Base-by-base conservation (phyloP, 2,797 vertebrate species). In the Sylvilagus floridanus region DNA sequence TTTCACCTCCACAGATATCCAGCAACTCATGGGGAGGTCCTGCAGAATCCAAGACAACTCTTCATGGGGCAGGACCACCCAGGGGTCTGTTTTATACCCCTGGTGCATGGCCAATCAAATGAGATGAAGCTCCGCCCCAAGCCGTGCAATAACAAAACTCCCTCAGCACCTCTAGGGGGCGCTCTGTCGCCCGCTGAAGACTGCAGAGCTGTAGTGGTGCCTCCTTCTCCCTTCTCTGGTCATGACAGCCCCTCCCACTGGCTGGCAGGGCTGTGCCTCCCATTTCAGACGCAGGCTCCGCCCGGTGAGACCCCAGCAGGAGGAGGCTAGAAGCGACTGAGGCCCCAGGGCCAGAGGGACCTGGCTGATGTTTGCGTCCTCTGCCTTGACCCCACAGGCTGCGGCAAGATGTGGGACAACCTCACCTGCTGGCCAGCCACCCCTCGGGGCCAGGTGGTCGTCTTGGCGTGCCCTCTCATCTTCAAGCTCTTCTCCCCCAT, bases 401-500 rank as follows among this genome's bases (percentile, higher is more conserved):
- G 99, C 96, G 97, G 98, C 92, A 99, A 98, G 94, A 99, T 98
- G 94, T 99, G 99, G 99, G 99, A 99, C 93, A 99, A 98, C 94
- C 98, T 99, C 69, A 99, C 99, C 0, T 99, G 99, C 95, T 99
- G 99, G 99, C 99, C 99, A 0, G 97, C 99, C 13, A 99, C 99
- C 3, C 98, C 94, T 11, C 95, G 98, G 5, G 99, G 99, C 79
- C 99, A 99, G 82, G 97, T 98, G 28, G 99, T 99, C 14, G 98
- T 99, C 4, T 98, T 99, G 93, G 97, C 98, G 0, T 99, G 99
- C 83, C 99, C 99, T 0, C 96, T 95, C 85, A 99, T 99, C 97
- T 99, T 99, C 97, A 98, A 97, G 1, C 98, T 99, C 96, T 99
- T 99, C 98, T 98, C 98, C n/a, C 83, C 98, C 12, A 95, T 97